Conservation (phyloP, 2,888 invertebrate species). For the Sthenelais limicola region DNA sequence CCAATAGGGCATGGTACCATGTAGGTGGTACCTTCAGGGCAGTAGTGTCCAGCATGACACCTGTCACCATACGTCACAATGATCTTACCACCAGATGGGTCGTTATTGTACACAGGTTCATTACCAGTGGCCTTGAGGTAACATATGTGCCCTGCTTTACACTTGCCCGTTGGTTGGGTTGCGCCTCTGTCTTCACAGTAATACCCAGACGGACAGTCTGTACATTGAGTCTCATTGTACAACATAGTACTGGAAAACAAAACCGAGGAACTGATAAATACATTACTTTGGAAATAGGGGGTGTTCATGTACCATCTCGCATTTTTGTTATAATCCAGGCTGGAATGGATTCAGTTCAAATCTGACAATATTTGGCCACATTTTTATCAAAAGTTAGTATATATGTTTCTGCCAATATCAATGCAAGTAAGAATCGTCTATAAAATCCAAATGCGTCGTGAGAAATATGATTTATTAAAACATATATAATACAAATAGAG, state of each 20-base stretch:
- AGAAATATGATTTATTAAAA: no score
- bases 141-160: constrained; percentile 69
- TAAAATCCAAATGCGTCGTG: no score
- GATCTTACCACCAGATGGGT: constrained; percentile 62
- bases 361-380: no score
- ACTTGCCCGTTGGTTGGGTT: constrained; percentile 61
- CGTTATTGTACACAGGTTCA: constrained; percentile 68
- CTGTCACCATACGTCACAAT: constrained; percentile 65
- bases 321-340: no score
- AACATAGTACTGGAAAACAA: constrained; percentile 40
- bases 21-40: constrained; percentile 62
- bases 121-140: constrained; percentile 59
- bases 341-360: no score
- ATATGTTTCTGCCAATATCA: no score
- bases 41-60: constrained; percentile 68
- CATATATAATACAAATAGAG: no score
- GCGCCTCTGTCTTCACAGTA: constrained; percentile 67
- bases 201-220: constrained; percentile 63
- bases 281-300: no score
- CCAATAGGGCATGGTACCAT: constrained; percentile 66
- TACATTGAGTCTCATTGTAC: constrained; percentile 56
- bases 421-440: no score
- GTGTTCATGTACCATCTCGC: no score
- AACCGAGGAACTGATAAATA: no score
- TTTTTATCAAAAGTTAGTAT: no score